phyloP scores from a whole-genome alignment of 2,797 vertebrate genomes.

The Arnoldichthys spilopterus region DNA sequence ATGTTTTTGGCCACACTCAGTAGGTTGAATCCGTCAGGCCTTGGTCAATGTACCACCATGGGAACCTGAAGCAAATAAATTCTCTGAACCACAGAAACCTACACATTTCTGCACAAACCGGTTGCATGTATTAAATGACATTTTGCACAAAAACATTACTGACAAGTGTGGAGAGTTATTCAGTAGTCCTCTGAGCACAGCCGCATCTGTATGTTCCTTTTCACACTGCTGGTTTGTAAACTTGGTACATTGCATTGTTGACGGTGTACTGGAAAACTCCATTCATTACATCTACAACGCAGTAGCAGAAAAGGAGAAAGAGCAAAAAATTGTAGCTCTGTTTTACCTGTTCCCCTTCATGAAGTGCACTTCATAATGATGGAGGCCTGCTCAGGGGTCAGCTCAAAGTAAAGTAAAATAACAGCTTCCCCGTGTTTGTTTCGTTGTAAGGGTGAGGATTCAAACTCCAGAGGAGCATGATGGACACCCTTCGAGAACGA shows the following conservation, averaged over 20 bases:
- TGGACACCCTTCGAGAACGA: conserved; percentile 40
- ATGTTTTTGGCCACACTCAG: not conserved
- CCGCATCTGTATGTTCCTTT: conserved; percentile 1
- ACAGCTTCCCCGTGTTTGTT: conserved; percentile 36
- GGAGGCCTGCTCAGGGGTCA: not conserved
- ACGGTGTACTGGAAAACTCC: too few species aligned
- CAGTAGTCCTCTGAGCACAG: not conserved
- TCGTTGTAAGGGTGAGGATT: conserved; percentile 38
- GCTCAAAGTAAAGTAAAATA: conserved; percentile 33
- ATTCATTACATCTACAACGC: not conserved
- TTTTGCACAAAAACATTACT: not conserved
- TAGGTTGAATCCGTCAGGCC: not conserved
- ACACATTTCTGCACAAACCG: too few species aligned
- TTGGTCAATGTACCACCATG: not conserved
- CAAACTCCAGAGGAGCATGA: conserved; percentile 16
- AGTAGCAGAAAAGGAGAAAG: not conserved
- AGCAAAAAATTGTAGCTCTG: not conserved
- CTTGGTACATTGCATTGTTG: not conserved
- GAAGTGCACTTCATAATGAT: conserved; percentile 40
- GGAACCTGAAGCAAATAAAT: not conserved
- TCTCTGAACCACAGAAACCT: not conserved
- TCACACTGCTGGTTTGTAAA: not conserved
- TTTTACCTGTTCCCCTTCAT: conserved; percentile 9
- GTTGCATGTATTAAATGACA: not conserved
- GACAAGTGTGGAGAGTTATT: not conserved